Evolutionary conservation across 1,140 invertebrate species (phyloP).

Genomic region (Homarus americanus): DNA sequence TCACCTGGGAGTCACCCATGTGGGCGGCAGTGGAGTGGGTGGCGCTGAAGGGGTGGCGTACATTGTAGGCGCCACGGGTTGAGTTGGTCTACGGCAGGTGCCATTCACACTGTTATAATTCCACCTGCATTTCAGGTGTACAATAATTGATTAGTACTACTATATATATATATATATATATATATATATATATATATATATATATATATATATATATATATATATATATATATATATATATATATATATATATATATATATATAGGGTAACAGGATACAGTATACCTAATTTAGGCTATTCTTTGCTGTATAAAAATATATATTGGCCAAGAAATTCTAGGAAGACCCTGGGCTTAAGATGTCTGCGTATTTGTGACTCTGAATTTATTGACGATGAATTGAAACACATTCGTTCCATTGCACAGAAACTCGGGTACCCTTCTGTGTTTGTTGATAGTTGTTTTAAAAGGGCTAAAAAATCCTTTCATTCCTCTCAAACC

Average conservation of each 20-base stretch:
- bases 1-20: not conserved
- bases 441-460: no score
- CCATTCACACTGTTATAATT: not conserved
- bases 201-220: constrained; percentile 48
- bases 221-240: constrained; percentile 49
- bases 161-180: not conserved
- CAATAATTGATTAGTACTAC: not conserved
- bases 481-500: no score
- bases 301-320: no score
- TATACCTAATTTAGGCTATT: no score
- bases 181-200: constrained; percentile 45
- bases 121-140: constrained; percentile 9
- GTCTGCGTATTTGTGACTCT: no score
- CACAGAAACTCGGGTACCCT: no score
- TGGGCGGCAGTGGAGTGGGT: not conserved
- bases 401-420: no score
- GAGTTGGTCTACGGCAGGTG: not conserved
- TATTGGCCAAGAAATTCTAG: no score
- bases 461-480: no score
- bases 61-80: not conserved
- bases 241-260: constrained; percentile 41
- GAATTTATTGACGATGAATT: no score
- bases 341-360: no score
- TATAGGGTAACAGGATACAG: no score
- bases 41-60: not conserved